Conservation (phyloP, 2,113 vertebrate species). For the Shinisaurus crocodilurus region DNA sequence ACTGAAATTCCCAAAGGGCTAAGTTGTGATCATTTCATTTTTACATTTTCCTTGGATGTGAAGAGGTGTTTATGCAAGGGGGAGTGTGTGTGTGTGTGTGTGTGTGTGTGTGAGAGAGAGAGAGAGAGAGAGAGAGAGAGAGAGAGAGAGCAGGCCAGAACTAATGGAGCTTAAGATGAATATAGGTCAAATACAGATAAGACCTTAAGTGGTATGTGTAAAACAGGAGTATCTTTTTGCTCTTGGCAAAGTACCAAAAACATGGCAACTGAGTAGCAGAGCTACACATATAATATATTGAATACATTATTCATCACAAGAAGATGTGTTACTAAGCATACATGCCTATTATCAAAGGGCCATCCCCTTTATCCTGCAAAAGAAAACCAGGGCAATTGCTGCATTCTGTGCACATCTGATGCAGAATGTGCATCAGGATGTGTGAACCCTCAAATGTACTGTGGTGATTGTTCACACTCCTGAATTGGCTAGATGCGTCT, state of each 20-base stretch:
- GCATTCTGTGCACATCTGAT: not conserved
- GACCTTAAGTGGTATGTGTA: constrained; percentile 61
- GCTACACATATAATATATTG: constrained; percentile 16
- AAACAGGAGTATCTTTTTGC: constrained; percentile 47
- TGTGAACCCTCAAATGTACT: not conserved
- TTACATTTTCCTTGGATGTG: constrained; percentile 79
- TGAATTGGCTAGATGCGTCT: not conserved
- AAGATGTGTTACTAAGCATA: not conserved
- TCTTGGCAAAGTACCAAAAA: constrained; percentile 49
- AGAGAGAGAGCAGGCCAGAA: constrained; percentile 56
- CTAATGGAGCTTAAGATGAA: constrained; percentile 69
- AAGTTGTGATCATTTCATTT: constrained; percentile 79
- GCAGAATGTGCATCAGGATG: not conserved
- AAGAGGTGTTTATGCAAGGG: constrained; percentile 71
- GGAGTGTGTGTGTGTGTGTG: constrained; percentile 61
- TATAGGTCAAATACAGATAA: constrained; percentile 74
- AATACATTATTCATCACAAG: not conserved
- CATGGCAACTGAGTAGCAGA: constrained; percentile 22
- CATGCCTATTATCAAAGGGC: not conserved
- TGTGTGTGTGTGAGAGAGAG: constrained; percentile 15
- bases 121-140: no score
- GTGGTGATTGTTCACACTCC: no score
- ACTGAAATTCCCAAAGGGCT: constrained; percentile 68
- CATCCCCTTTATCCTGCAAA: not conserved
- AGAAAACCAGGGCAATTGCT: not conserved